Conservation (phyloP, 2,113 vertebrate species). For the Callocephalon fimbriatum region DNA sequence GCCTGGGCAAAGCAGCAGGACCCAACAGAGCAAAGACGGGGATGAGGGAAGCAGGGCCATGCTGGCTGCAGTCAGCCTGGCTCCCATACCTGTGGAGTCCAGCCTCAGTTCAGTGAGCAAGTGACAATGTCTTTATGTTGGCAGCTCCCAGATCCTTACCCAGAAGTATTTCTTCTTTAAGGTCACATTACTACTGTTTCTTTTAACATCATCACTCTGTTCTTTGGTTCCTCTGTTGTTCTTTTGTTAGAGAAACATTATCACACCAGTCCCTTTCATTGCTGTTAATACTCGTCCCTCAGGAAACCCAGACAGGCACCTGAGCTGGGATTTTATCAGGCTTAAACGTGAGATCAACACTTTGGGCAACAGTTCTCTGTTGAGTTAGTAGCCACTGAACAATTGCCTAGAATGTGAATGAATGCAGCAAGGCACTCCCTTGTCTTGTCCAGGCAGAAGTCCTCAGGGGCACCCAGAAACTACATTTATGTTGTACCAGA, state of each 20-base stretch:
- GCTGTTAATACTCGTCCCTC: not conserved
- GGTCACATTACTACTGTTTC: not conserved
- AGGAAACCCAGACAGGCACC: not conserved
- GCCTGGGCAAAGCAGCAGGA: not conserved
- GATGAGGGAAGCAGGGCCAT: accelerated
- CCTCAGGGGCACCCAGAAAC: not conserved
- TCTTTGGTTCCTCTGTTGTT: not conserved
- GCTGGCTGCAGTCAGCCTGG: not conserved
- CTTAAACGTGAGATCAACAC: not conserved
- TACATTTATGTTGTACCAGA: not conserved
- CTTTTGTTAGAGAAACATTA: not conserved
- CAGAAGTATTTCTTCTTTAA: not conserved
- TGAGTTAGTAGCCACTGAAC: not conserved
- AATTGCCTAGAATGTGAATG: not conserved
- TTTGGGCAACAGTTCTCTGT: not conserved
- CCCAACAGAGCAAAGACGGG: accelerated
- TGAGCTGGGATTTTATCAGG: not conserved
- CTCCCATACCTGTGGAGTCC: accelerated
- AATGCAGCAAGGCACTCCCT: not conserved
- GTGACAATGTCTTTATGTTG: not conserved
- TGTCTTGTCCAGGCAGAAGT: not conserved
- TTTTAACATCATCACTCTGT: not conserved
- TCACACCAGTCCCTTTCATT: not conserved
- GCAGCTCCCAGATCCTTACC: not conserved
- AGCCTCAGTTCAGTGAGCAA: not conserved